A percentile compares a stretch with the other conserved stretches of the same genome.
Evolutionary conservation across 2,888 invertebrate genomes (phyloP).

Genomic region (Tipula lateralis): DNA sequence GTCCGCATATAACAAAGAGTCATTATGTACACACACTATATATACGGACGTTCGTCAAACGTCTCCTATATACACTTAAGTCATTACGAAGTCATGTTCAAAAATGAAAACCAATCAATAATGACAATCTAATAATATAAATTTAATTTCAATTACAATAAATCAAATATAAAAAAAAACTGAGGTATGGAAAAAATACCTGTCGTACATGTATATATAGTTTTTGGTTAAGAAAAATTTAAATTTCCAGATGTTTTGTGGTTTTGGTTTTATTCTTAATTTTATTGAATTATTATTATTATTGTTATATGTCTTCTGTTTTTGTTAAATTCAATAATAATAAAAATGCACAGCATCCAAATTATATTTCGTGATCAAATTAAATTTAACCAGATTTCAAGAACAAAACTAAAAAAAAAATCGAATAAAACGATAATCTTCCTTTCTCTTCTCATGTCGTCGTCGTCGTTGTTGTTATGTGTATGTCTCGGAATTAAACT

Average conservation of each 20-base stretch:
- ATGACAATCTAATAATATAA: not conserved
- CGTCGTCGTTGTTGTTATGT: not conserved
- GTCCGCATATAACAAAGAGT: too few species aligned
- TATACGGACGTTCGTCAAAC: not conserved
- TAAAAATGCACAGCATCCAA: conserved; percentile 24
- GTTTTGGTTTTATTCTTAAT: not conserved
- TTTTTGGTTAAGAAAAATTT: not conserved
- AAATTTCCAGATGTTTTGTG: conserved; percentile 19
- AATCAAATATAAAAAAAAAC: not conserved
- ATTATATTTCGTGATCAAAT: conserved; percentile 24
- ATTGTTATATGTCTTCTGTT: not conserved
- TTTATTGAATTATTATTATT: conserved; percentile 9
- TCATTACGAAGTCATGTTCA: not conserved
- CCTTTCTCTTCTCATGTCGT: not conserved
- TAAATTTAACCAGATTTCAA: conserved; percentile 19
- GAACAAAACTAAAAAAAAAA: not conserved
- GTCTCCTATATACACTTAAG: not conserved
- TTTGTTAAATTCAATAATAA: conserved; percentile 7
- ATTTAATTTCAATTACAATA: not conserved
- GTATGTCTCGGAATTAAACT: not conserved
- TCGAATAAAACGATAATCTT: not conserved
- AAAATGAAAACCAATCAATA: not conserved
- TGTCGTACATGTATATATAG: not conserved
- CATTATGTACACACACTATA: too few species aligned
- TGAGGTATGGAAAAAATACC: not conserved